Evolutionary conservation across 2,888 invertebrate species (phyloP), one percentile per base, ranked within the genome.

Genomic region (Machimus rusticus): DNA sequence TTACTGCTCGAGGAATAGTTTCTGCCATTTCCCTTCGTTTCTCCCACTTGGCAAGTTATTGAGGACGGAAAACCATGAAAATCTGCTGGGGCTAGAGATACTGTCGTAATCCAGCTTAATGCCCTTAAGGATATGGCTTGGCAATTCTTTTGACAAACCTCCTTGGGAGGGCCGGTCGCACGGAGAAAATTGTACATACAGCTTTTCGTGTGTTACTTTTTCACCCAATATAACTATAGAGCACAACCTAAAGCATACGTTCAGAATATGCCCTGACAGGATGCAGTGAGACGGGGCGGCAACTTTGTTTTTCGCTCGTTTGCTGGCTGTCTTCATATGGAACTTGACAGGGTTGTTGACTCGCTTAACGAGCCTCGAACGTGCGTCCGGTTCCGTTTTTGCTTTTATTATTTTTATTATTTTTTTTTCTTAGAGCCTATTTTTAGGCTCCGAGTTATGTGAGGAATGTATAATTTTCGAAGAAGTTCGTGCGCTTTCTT

Each of bases 61-160:
- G 79, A 31, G 51, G 79, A 79, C 79, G 55, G 46, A 79, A 79
- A 79, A 51, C 79, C 79, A 79, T 79, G 79, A 79, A 79, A 79
- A 79, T 79, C 79, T 79, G 31, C 51, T 51, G 51, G 51, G 51
- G 79, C 43, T 66, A 28, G 66, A 79, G 79, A 79, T 46, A 51
- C 39, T 79, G 79, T 28, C 43, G 79, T 79, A 79, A 79, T 79
- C 51, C 79, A 79, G 51, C 79, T 79, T 79, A 79, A 39, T 79
- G 23, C 79, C 79, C 51, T 79, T 79, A 79, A 79, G 79, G 51
- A 79, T 55, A 79, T 79, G 51, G 79, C 79, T 28, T 79, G 51
- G 79, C 79, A 79, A 79, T 79, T 79, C 79, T 79, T 51, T 46
- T 79, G 79, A 79, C 79, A 79, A 79, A 79, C 79, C 51, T 79